phyloP scores from a whole-genome alignment of 2,797 vertebrate species.

The Crocidura indochinensis region DNA sequence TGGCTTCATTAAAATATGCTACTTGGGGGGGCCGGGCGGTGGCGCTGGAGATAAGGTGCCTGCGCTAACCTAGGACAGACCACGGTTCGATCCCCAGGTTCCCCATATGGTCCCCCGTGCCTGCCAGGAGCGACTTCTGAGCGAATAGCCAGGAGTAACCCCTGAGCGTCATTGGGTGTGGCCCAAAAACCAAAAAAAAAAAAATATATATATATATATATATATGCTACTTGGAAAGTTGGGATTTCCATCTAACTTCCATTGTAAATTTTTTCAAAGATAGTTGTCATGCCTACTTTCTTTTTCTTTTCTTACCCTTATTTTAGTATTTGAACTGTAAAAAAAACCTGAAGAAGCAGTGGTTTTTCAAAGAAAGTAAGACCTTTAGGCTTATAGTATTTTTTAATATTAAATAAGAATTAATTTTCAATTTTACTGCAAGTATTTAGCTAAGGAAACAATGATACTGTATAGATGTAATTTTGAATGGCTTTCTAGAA shows the following conservation, averaged over 20 bases:
- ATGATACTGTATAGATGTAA: constrained; percentile 45
- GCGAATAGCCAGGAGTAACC: too few relatives aligned
- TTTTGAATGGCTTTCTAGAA: constrained; percentile 32
- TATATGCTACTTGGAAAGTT: too few relatives aligned
- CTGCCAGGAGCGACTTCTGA: too few relatives aligned
- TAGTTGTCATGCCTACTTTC: constrained; percentile 24
- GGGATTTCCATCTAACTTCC: constrained; percentile 55
- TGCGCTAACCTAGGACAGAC: too few relatives aligned
- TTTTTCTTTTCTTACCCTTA: constrained; percentile 47
- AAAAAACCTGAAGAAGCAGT: background rate
- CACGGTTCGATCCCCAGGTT: too few relatives aligned
- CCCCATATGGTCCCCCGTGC: too few relatives aligned
- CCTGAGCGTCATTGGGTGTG: too few relatives aligned
- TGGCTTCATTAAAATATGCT: constrained; percentile 61
- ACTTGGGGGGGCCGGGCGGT: too few relatives aligned
- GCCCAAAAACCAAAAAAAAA: too few relatives aligned
- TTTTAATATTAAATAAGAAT: background rate
- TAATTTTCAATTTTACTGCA: background rate
- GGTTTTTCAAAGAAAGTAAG: constrained; percentile 54
- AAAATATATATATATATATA: too few relatives aligned
- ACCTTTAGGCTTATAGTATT: background rate
- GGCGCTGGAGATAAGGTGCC: too few relatives aligned
- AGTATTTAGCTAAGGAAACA: constrained; percentile 38
- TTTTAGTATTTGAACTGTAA: background rate
- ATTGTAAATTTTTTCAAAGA: constrained; percentile 63